A percentile compares a stretch with the other conserved stretches of the same genome.
These are phyloP conservation scores for Pseudeuparius sepicola DNA, from an alignment of 2,888 invertebrate species.

Conservation along the genomic window DNA sequence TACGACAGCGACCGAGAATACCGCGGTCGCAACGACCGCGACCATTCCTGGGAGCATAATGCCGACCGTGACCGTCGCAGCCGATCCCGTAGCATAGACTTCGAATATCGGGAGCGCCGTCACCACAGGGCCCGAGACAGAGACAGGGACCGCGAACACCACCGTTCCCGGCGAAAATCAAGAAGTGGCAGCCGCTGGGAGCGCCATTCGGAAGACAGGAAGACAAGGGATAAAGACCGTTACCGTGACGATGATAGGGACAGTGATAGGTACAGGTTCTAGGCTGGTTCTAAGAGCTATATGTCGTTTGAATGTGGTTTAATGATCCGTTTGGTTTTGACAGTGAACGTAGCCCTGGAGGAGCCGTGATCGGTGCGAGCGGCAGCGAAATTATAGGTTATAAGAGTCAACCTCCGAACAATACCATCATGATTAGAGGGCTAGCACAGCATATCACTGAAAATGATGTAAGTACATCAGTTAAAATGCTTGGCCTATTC, in stretches of 20 bases:
- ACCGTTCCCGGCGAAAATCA: conserved; percentile 31
- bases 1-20: conserved; percentile 37
- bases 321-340: too few relatives aligned
- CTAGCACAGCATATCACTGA: conserved; percentile 66
- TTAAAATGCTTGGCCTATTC: too few relatives aligned
- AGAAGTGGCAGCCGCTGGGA: conserved; percentile 37
- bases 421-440: conserved; percentile 67
- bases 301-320: too few relatives aligned
- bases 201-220: conserved; percentile 34
- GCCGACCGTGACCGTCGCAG: conserved; percentile 30
- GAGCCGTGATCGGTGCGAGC: conserved; percentile 37
- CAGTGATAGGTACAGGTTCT: conserved; percentile 38
- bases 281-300: conserved; percentile 27
- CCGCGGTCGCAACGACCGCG: conserved; percentile 20
- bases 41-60: conserved; percentile 12
- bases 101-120: conserved; percentile 29
- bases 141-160: conserved; percentile 32
- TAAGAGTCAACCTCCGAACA: conserved; percentile 42
- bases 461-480: conserved; percentile 54
- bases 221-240: conserved; percentile 35
- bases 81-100: conserved; percentile 32
- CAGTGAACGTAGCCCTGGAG: conserved; percentile 37
- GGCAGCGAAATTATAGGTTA: conserved; percentile 40
- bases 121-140: conserved; percentile 32
- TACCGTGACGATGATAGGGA: conserved; percentile 38